These are phyloP conservation scores for Mormyrops boulengeri DNA, from an alignment of 2,797 vertebrate species.

Conservation along the genomic window DNA sequence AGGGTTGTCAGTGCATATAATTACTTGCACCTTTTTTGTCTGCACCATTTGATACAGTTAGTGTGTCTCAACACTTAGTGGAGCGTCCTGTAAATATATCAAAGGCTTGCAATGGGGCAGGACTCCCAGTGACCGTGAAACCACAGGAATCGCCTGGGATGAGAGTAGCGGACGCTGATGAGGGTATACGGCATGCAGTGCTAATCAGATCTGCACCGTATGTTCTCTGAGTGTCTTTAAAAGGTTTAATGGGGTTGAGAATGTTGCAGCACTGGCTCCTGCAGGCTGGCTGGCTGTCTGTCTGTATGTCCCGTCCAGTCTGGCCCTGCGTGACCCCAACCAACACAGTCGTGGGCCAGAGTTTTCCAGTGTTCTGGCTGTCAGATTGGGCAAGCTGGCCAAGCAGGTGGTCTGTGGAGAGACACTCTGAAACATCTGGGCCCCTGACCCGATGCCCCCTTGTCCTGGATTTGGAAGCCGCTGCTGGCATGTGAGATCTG, in stretches of 20 bases:
- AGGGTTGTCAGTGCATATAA: background rate
- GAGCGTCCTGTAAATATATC: background rate
- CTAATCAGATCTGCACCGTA: background rate
- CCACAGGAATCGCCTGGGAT: background rate
- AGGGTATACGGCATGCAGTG: background rate
- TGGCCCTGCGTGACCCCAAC: background rate
- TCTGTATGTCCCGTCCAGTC: background rate
- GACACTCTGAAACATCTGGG: background rate
- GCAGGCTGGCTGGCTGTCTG: background rate
- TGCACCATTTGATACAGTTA: background rate
- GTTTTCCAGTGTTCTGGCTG: background rate
- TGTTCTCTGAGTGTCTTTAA: background rate
- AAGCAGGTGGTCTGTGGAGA: background rate
- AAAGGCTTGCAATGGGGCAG: background rate
- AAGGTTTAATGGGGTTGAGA: background rate
- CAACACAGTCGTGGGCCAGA: background rate
- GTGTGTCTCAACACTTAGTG: background rate
- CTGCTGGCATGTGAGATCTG: background rate
- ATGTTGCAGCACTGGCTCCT: background rate
- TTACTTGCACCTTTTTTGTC: background rate
- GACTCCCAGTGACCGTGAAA: background rate
- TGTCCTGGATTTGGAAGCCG: background rate
- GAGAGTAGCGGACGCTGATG: background rate
- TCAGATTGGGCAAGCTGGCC: background rate
- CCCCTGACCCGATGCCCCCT: background rate